Evolutionary conservation across 2,888 invertebrate species (phyloP), one percentile per base, ranked within the genome.

Genomic region (Phalera bucephala): DNA sequence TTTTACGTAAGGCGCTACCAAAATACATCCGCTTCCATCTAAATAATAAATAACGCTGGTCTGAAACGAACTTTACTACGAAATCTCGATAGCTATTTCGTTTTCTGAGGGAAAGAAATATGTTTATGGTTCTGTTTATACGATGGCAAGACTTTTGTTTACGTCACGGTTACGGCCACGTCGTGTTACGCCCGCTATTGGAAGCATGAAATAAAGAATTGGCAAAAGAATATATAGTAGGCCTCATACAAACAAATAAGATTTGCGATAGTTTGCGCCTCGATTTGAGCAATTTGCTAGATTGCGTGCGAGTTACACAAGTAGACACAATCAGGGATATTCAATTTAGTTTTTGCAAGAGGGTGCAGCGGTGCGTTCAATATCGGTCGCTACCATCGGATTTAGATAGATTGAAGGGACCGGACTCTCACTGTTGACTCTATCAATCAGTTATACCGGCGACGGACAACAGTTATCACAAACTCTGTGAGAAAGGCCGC

Each of bases 281-380:
- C 36, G 40, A 50, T 54, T 42, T 36, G 34, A 28, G 19, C 36
- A 27, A 17, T 19, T 26, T 38, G 14, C 14, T 14, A 26, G 25
- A 36, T 29, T 46, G 33, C 39, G 36, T 39, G 47, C 43, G 41
- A 42, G 30, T 40, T 31, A 12, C 41, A 31, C 19, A 31, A 38
- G 44, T 48, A 40, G 32, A 47, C 19, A 32, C 38, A 54, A 36
- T 45, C 43, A 63, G 66, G 62, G 59, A 70, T 67, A 69, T 76
- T 76, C 72, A 73, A 76, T 76, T 76, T 75, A 65, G 71, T 74
- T 74, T 72, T 71, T 70, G 61, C 63, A 62, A 59, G 72, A 71
- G 77, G 72, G 76, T 74, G 75, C 71, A 76, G 44, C 33, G 39
- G 52, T 66, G 66, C 66, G 63, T 63, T 52, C 57, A 59, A 55